These are phyloP conservation scores for Poeciliopsis turneri DNA, from an alignment of 2,797 vertebrate species.

Conservation along the genomic window DNA sequence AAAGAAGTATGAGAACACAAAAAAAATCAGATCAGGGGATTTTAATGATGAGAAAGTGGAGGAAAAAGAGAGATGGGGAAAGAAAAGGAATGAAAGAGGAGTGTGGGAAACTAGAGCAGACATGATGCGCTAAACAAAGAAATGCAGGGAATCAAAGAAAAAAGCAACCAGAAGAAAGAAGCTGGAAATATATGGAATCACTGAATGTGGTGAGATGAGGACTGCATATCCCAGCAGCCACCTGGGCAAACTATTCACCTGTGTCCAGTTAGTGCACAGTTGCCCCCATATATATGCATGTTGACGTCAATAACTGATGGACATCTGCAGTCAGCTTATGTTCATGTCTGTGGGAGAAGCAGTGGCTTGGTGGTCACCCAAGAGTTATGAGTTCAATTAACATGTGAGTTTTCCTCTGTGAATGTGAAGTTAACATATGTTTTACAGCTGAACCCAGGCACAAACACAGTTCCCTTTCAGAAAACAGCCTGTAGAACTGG, in stretches of 20 bases:
- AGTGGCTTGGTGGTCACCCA: constrained; percentile 4
- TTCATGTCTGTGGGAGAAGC: constrained; percentile 29
- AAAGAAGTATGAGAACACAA: background rate
- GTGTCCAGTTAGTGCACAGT: constrained; percentile 11
- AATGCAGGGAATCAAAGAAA: background rate
- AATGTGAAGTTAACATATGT: constrained; percentile 6
- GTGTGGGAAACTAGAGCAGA: constrained; percentile 2
- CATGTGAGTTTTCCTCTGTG: background rate
- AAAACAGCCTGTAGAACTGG: background rate
- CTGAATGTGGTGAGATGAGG: background rate
- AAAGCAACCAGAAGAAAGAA: background rate
- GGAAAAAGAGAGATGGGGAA: background rate
- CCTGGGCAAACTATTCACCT: constrained; percentile 33
- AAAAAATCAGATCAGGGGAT: background rate
- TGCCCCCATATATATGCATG: background rate
- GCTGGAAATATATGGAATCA: background rate
- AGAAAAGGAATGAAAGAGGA: background rate
- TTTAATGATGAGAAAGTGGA: background rate
- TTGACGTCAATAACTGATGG: constrained; percentile 33
- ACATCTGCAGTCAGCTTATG: constrained; percentile 30
- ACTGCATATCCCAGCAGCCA: constrained; percentile 12
- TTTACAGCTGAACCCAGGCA: constrained; percentile 12
- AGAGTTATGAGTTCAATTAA: background rate
- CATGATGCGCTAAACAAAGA: background rate
- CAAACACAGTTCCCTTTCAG: background rate